phyloP scores from a whole-genome alignment of 2,113 vertebrate species.

The Campylomormyrus numenius region DNA sequence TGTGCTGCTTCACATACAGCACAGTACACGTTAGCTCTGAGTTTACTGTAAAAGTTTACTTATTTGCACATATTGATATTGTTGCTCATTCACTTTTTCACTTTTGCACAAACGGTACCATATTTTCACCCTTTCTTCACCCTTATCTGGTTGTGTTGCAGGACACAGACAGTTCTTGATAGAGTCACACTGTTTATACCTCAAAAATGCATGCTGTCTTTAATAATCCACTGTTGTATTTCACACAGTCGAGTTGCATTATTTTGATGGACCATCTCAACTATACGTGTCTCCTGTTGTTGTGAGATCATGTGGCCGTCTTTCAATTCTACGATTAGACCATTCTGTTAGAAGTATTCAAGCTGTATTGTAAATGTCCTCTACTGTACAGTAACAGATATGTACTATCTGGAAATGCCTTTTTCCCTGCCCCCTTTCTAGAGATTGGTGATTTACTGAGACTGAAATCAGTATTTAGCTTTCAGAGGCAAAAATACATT shows the following conservation, averaged over 20 bases:
- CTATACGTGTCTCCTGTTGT: not conserved
- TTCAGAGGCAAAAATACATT: too few species aligned
- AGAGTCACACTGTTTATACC: not conserved
- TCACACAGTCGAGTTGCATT: not conserved
- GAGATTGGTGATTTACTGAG: too few species aligned
- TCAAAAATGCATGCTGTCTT: not conserved
- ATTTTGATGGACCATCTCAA: not conserved
- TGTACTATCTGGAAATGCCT: too few species aligned
- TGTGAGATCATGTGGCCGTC: not conserved
- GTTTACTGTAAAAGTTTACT: not conserved
- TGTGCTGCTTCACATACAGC: too few species aligned
- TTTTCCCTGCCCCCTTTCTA: too few species aligned
- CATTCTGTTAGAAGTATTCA: not conserved
- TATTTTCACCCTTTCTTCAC: not conserved
- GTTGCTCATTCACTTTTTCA: not conserved
- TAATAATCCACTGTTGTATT: not conserved
- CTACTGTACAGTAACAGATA: too few species aligned
- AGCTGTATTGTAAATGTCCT: too few species aligned
- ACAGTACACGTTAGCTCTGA: not conserved
- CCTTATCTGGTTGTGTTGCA: not conserved
- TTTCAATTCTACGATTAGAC: not conserved
- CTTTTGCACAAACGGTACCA: too few species aligned
- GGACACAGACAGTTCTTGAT: not conserved
- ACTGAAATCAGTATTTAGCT: too few species aligned
- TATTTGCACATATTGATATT: too few species aligned